Conservation (phyloP, 2,113 vertebrate species). For the Gavialis gangeticus region DNA sequence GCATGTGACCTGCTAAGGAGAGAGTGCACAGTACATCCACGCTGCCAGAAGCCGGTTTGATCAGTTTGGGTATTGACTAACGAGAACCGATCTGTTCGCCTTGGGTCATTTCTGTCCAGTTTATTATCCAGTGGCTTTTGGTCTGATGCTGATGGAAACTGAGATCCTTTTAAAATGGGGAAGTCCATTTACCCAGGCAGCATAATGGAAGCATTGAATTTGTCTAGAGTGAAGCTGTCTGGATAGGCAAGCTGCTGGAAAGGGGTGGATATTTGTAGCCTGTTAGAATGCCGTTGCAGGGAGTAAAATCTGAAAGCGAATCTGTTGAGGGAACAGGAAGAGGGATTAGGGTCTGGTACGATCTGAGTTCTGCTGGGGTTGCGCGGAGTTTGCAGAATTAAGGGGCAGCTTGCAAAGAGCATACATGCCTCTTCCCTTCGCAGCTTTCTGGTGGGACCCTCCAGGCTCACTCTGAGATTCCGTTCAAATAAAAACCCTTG, state of each 20-base stretch:
- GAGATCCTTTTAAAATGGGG: neutral
- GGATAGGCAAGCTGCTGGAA: fast-evolving
- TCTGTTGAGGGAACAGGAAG: fast-evolving
- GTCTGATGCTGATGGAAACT: fast-evolving
- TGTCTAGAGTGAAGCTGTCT: neutral
- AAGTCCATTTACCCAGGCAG: neutral
- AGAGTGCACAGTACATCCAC: neutral
- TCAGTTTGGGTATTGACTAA: neutral
- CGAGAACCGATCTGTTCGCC: fast-evolving
- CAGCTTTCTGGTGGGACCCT: neutral
- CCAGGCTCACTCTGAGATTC: neutral
- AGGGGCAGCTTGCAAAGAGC: neutral
- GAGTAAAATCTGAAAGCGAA: fast-evolving
- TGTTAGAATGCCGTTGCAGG: neutral
- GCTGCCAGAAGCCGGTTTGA: fast-evolving
- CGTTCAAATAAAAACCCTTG: slow-evolving; percentile 19
- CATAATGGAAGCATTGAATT: neutral
- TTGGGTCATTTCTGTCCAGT: fast-evolving
- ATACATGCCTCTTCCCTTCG: neutral
- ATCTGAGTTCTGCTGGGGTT: neutral
- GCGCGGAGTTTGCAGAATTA: fast-evolving
- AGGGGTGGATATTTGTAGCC: neutral
- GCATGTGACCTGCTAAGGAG: neutral
- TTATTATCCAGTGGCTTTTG: fast-evolving
- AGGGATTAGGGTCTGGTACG: neutral